A percentile compares a stretch with the other conserved stretches of the same genome.
These are phyloP conservation scores for Tamandua tetradactyla DNA, from an alignment of 2,797 vertebrate species.

Conservation along the genomic window DNA sequence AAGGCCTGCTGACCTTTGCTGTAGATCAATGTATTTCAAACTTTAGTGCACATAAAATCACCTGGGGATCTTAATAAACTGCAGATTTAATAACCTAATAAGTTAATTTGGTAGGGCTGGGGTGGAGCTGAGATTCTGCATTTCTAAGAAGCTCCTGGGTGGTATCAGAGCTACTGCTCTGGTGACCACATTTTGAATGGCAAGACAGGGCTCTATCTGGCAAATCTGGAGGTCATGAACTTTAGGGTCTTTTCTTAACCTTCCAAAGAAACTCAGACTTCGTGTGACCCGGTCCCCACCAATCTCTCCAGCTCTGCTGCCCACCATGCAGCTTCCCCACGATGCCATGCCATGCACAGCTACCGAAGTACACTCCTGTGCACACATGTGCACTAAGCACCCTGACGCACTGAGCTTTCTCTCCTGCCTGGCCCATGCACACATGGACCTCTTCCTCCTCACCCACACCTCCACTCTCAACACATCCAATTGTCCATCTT, in stretches of 20 bases:
- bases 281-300: not conserved
- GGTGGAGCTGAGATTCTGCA: not conserved
- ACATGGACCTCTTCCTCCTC: not conserved
- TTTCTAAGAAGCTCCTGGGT: not conserved
- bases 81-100: too few species aligned
- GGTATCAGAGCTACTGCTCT: not conserved
- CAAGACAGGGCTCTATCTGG: not conserved
- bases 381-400: not conserved
- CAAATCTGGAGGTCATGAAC: not conserved
- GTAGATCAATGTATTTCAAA: not conserved
- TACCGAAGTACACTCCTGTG: not conserved
- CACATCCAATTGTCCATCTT: not conserved
- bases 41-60: not conserved
- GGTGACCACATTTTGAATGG: not conserved
- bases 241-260: not conserved
- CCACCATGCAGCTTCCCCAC: not conserved
- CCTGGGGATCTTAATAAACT: not conserved
- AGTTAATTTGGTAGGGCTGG: not conserved
- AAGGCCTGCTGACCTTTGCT: not conserved
- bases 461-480: not conserved
- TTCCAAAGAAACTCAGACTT: not conserved
- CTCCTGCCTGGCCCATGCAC: not conserved
- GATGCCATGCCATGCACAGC: rapidly evolving
- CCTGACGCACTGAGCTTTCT: not conserved
- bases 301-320: not conserved